phyloP scores from a whole-genome alignment of 2,888 invertebrate genomes.

The Chouioia cunea region DNA sequence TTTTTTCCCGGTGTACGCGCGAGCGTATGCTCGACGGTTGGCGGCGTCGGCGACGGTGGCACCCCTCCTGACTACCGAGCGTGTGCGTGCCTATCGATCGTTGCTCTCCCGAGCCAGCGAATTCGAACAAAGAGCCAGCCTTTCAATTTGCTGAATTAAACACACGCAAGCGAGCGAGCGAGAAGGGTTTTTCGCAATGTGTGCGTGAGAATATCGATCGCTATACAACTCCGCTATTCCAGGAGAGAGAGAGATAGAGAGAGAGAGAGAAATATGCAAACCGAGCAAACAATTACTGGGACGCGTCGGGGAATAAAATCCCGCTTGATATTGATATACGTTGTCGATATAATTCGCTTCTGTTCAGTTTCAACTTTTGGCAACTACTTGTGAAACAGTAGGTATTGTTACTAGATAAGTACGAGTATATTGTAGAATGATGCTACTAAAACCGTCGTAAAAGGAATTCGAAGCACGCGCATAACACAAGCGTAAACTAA shows the following conservation, averaged over 20 bases:
- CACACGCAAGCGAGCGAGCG: slow-evolving; percentile 15
- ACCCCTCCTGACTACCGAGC: slow-evolving; percentile 12
- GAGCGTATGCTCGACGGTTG: neutral
- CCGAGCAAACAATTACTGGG: slow-evolving; percentile 14
- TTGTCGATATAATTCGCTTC: too few species aligned
- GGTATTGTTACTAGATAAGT: too few species aligned
- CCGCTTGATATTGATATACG: too few species aligned
- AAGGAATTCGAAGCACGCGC: too few species aligned
- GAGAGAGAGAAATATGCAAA: neutral
- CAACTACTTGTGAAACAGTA: too few species aligned
- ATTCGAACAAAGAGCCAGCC: slow-evolving; percentile 43
- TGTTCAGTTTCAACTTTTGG: too few species aligned
- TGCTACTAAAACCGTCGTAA: too few species aligned
- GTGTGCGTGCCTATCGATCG: slow-evolving; percentile 39
- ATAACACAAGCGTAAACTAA: too few species aligned
- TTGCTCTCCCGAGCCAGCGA: slow-evolving; percentile 14
- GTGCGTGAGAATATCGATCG: slow-evolving; percentile 28
- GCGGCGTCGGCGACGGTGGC: neutral
- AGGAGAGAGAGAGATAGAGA: neutral
- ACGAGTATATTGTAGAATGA: too few species aligned
- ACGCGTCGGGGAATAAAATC: neutral
- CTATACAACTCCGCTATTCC: neutral
- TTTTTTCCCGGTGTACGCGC: slow-evolving; percentile 14
- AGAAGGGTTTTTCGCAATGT: slow-evolving; percentile 19
- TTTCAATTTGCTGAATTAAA: slow-evolving; percentile 49